Conservation (phyloP, 2,113 vertebrate species). For the Pterophyllum scalare region DNA sequence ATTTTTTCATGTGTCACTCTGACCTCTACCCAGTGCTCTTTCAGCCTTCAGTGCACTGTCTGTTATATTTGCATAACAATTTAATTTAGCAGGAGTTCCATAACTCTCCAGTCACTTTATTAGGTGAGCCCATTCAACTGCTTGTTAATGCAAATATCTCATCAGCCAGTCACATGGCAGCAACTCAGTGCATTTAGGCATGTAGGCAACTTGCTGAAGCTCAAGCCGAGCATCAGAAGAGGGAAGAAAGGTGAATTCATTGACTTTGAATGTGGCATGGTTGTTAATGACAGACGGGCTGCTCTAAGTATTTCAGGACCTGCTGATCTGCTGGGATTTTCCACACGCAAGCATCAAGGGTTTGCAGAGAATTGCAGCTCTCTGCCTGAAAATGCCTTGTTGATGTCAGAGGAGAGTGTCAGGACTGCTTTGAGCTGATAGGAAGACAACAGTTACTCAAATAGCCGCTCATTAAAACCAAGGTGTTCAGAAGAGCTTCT, state of each 20-base stretch:
- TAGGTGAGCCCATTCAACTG: background rate
- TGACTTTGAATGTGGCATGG: background rate
- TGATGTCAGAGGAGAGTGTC: too few relatives aligned
- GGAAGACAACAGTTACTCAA: too few relatives aligned
- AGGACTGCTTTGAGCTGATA: too few relatives aligned
- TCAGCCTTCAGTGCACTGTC: background rate
- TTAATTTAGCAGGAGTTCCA: background rate
- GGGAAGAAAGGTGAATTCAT: background rate
- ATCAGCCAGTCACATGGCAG: background rate
- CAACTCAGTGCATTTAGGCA: background rate
- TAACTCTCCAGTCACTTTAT: background rate
- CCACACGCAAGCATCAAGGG: background rate
- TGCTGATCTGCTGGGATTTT: background rate
- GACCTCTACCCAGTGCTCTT: background rate
- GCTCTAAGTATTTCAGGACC: background rate
- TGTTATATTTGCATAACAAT: background rate
- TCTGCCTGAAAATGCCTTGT: background rate
- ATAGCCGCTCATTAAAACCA: too few relatives aligned
- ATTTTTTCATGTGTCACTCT: background rate
- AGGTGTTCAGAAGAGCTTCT: too few relatives aligned
- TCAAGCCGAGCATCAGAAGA: background rate
- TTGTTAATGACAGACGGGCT: background rate
- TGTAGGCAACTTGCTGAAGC: background rate
- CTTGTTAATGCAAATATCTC: background rate
- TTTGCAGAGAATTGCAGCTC: background rate